Percentiles rank a stretch among this genome's conserved stretches.
Evolutionary conservation across 2,888 invertebrate genomes (phyloP).

Genomic region (Luffia ferchaultella): DNA sequence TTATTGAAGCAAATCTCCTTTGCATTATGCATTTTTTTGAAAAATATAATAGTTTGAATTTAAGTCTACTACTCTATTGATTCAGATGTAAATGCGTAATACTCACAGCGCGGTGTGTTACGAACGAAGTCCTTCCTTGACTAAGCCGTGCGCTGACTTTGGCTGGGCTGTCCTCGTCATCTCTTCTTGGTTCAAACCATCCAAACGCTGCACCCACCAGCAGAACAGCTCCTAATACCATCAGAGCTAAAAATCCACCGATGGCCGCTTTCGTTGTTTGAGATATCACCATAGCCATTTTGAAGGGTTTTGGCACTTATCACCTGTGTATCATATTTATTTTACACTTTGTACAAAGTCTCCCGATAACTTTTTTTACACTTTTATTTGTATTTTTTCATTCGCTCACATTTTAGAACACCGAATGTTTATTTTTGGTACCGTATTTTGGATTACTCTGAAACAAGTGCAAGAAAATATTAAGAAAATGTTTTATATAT

Average conservation of each 20-base stretch:
- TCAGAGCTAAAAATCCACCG: slow-evolving; percentile 49
- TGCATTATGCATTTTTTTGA: too few relatives aligned
- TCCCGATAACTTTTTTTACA: neutral
- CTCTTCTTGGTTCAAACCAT: slow-evolving; percentile 52
- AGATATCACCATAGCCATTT: slow-evolving; percentile 62
- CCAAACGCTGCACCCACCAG: slow-evolving; percentile 55
- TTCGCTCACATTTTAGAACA: neutral
- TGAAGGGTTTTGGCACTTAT: slow-evolving; percentile 29
- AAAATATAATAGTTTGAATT: too few relatives aligned
- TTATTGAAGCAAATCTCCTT: too few relatives aligned
- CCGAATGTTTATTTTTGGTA: too few relatives aligned
- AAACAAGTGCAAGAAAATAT: too few relatives aligned
- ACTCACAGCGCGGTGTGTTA: slow-evolving; percentile 58
- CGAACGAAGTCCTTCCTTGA: slow-evolving; percentile 53
- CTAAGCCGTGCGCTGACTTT: slow-evolving; percentile 48
- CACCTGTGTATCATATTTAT: slow-evolving; percentile 33
- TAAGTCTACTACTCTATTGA: too few relatives aligned
- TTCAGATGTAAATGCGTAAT: too few relatives aligned
- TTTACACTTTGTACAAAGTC: neutral
- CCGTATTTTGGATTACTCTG: too few relatives aligned
- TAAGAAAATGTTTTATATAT: too few relatives aligned
- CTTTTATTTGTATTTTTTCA: neutral
- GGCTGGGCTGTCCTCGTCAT: slow-evolving; percentile 54
- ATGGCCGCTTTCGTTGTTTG: slow-evolving; percentile 58
- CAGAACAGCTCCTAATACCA: slow-evolving; percentile 53